Base-by-base conservation (phyloP, 2,797 vertebrate species). In the Tenualosa ilisha region DNA sequence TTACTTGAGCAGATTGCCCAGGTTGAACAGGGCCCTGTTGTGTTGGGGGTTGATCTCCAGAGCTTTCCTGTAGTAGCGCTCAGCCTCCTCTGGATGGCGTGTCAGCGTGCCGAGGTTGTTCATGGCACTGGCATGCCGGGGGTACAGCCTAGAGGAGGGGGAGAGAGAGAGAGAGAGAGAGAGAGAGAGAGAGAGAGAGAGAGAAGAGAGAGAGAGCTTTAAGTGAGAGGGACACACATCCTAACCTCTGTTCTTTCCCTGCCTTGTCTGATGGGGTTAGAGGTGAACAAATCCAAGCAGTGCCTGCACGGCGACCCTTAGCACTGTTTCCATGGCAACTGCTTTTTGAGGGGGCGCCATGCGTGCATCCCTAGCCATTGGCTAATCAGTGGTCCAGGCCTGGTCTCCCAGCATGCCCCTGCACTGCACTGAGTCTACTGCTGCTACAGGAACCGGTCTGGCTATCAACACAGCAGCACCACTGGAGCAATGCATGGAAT, bases 61-160 rank as follows among this genome's bases (percentile, higher is more conserved):
- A 0, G 98, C 98, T 84, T 91, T 96, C 89, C 95, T 96, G 93
- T 99, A 99, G 92, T 97, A 97, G 40, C 92, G 89, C 91, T 99
- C 97, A 0, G 98, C 97, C 89, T 97, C 96, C 37, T 95, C 93
- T 0, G 92, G 86, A 0, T 95, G 93, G 90, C 91, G 95, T 2
- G 97, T 99, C 92, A 99, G 90, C 0, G 98, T 99, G 63, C 98
- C 98, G 22, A 99, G 87, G 88, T 99, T 99, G 91, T 99, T 99
- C 91, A 99, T 96, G 84, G 98, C 98, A 68, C 98, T 99, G 90
- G 98, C 97, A 0, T 99, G 98, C 72, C 95, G 96, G n/a, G 98
- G 98, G 88, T 97, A 99, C 86, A 99, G 93, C 86, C 98, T 99
- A 90, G 31, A 1, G 31, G 31, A 1, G 31, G 31, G 31, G 31